Evolutionary conservation across 2,113 vertebrate genomes (phyloP).

Genomic region (Zosterops hypoxanthus): DNA sequence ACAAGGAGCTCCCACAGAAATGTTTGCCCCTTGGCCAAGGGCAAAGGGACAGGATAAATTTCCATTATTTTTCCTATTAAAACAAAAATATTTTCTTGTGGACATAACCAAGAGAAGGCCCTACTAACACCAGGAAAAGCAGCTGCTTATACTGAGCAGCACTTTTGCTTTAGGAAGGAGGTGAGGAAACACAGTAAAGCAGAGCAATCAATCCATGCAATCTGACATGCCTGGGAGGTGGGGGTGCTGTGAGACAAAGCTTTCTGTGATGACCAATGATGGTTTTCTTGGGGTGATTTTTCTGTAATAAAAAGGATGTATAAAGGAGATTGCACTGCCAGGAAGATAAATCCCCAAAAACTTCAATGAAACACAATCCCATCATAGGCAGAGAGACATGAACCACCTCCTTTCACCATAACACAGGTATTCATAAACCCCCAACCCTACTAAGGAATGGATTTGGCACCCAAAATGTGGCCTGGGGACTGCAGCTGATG

Average conservation of each 20-base stretch:
- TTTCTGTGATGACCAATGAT: background rate
- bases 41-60: constrained; percentile 31
- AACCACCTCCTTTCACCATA: background rate
- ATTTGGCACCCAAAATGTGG: background rate
- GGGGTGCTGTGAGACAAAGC: background rate
- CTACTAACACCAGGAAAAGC: constrained; percentile 1
- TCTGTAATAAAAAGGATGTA: background rate
- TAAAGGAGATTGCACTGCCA: background rate
- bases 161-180: constrained; percentile 19
- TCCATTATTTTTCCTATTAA: constrained; percentile 53
- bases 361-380: background rate
- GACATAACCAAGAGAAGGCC: constrained; percentile 32
- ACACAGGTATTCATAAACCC: background rate
- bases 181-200: background rate
- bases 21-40: constrained; percentile 36
- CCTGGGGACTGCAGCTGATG: background rate
- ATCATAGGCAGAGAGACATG: background rate
- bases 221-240: background rate
- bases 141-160: constrained; percentile 10
- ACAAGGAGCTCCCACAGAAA: constrained; percentile 42
- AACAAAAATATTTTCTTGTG: constrained; percentile 59
- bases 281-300: background rate
- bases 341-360: background rate
- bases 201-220: background rate
- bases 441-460: background rate